Base-by-base conservation (phyloP, 1,140 invertebrate genomes). In the Ptiloglossa arizonensis region DNA sequence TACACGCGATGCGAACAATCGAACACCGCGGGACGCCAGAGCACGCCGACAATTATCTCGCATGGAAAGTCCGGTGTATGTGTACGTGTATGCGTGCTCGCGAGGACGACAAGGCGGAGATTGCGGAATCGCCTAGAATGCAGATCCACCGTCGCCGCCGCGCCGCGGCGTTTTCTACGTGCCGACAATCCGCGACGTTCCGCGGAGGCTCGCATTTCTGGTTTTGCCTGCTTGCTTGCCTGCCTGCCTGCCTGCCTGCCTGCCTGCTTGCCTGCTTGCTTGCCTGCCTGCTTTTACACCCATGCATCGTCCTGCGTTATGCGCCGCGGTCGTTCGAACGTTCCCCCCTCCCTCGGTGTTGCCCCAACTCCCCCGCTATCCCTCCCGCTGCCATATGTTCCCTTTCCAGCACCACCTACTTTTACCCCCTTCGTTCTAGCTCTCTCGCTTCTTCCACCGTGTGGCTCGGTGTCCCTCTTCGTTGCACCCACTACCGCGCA, bases 281-380 rank as follows among this genome's bases (percentile, higher is more conserved):
- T 72, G 69, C 44, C 32, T n/a, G n/a, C n/a, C n/a, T 63, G 62
- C 22, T 64, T 68, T 85, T 72, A 73, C 79, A 85, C 82, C 79
- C 79, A 57, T 80, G 79, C 79, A 77, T 67, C 74, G 82, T 81
- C 52, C 81, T 27, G 81, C 69, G 76, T 79, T 79, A 83, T 81
- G 68, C 78, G 69, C 75, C 67, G 52, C 69, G 67, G 57, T 83
- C 70, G 62, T 72, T 77, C 59, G n/a, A 60, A 46, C 38, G 22
- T 19, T n/a, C 29, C 8, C 15, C 29, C 22, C 27, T 5, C 15
- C 41, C 38, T 15, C 22, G n/a, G 24, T 46, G 15, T 13, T n/a
- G 15, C 41, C 24, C 19, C 17, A 4, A 35, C 35, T 27, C 17
- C 56, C 27, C 59, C 69, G 35, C 70, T 73, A 52, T 75, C 50